Percentiles rank a stretch among this genome's conserved stretches.
phyloP scores from a whole-genome alignment of 2,888 invertebrate species.

The Mantis religiosa region DNA sequence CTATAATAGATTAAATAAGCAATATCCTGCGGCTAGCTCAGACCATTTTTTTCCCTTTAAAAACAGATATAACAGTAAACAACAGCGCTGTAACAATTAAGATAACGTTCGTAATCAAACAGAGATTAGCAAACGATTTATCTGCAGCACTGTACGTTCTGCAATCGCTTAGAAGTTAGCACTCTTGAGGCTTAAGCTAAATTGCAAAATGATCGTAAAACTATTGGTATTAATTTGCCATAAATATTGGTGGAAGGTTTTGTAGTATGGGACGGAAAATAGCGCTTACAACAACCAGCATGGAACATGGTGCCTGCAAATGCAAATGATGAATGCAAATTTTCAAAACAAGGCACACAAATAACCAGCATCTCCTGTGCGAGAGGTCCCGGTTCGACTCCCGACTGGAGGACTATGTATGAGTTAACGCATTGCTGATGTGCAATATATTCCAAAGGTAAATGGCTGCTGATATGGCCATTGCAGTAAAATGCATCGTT shows the following conservation, averaged over 20 bases:
- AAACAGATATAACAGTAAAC: too few relatives aligned
- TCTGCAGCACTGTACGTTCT: not conserved
- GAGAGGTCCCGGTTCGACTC: too few relatives aligned
- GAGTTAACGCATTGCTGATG: too few relatives aligned
- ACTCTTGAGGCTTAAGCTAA: not conserved
- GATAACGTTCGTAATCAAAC: not conserved
- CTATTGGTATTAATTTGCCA: not conserved
- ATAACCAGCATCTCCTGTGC: too few relatives aligned
- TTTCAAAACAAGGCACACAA: not conserved
- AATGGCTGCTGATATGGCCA: too few relatives aligned
- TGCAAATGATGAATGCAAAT: not conserved
- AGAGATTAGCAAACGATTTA: not conserved
- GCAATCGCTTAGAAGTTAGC: not conserved
- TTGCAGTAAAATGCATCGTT: too few relatives aligned
- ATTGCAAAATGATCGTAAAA: not conserved
- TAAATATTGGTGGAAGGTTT: not conserved
- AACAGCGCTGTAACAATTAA: not conserved
- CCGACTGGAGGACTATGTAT: too few relatives aligned
- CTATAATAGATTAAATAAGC: too few relatives aligned
- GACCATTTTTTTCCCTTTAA: too few relatives aligned
- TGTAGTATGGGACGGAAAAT: not conserved
- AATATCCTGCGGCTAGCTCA: too few relatives aligned
- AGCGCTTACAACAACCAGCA: not conserved
- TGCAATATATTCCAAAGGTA: too few relatives aligned
- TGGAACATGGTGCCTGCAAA: not conserved